Conservation (phyloP, 2,797 vertebrate species). For the Menidia menidia region DNA sequence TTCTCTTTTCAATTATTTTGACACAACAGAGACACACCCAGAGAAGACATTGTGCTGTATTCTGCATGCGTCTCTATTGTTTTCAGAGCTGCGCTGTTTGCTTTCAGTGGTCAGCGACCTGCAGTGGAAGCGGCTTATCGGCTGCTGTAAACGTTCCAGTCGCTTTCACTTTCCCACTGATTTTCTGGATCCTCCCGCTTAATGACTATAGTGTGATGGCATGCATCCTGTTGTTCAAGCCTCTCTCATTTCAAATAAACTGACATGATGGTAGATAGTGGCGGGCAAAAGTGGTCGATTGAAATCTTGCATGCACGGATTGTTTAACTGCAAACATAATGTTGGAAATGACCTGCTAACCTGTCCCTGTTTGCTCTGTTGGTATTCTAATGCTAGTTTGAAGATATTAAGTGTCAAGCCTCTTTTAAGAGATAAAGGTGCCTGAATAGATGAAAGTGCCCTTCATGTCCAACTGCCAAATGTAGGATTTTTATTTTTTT, state of each 20-base stretch:
- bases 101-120: slow-evolving; percentile 50
- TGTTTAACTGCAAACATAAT: slow-evolving; percentile 17
- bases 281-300: slow-evolving; percentile 10
- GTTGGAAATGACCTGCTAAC: neutral
- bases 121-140: slow-evolving; percentile 49
- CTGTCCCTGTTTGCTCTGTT: slow-evolving; percentile 7
- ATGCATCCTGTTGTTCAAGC: slow-evolving; percentile 22
- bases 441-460: slow-evolving; percentile 51
- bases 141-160: slow-evolving; percentile 37
- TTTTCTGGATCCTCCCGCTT: slow-evolving; percentile 17
- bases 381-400: neutral
- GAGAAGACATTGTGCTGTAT: slow-evolving; percentile 15
- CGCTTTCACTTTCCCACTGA: slow-evolving; percentile 29
- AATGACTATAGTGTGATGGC: slow-evolving; percentile 28
- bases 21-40: slow-evolving; percentile 20
- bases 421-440: slow-evolving; percentile 23
- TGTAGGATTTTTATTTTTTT: slow-evolving; percentile 55
- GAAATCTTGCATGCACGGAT: slow-evolving; percentile 30
- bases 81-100: slow-evolving; percentile 43
- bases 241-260: slow-evolving; percentile 25
- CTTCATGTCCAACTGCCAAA: slow-evolving; percentile 63
- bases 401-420: slow-evolving; percentile 24
- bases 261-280: slow-evolving; percentile 8
- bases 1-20: slow-evolving; percentile 23
- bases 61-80: slow-evolving; percentile 32